A percentile compares a stretch with the other conserved stretches of the same genome.
Evolutionary conservation across 2,797 vertebrate species (phyloP).

Genomic region (Sternarchorhynchus goeldii): DNA sequence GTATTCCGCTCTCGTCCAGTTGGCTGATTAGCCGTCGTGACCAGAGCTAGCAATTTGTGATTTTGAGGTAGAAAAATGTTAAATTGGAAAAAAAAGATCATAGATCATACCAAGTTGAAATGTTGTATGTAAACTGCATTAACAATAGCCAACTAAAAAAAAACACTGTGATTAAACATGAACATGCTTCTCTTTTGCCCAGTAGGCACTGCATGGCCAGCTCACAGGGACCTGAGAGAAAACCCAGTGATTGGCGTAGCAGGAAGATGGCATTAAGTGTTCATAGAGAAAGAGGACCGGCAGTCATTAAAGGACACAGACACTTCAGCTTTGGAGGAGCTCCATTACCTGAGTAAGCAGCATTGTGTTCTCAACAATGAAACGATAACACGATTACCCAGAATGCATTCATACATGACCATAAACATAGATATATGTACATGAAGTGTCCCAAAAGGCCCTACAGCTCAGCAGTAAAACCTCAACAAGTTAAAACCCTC

Average conservation of each 20-base stretch:
- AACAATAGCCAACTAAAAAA: constrained; percentile 2
- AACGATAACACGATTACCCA: neutral
- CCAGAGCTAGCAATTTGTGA: too few species aligned
- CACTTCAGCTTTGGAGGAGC: constrained; percentile 65
- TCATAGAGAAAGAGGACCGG: constrained; percentile 49
- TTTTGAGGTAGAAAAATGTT: too few species aligned
- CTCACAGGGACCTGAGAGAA: neutral
- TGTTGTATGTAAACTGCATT: too few species aligned
- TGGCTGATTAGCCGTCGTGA: neutral
- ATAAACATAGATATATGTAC: neutral
- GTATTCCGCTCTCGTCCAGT: neutral
- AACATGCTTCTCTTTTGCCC: neutral
- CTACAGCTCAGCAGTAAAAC: too few species aligned
- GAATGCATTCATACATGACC: neutral
- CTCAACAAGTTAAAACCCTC: too few species aligned
- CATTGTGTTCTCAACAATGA: neutral
- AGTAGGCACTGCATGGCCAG: neutral
- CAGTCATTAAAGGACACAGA: constrained; percentile 65
- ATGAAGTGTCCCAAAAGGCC: neutral
- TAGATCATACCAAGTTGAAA: too few species aligned
- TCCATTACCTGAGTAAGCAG: constrained; percentile 62
- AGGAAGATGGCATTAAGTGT: constrained; percentile 60
- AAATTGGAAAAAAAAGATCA: too few species aligned
- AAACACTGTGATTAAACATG: neutral
- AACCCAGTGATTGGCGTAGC: constrained; percentile 1